Percentiles rank a stretch among this genome's conserved stretches.
phyloP scores from a whole-genome alignment of 92 coral and sea anemone species.

The Palythoa caribaeorum region DNA sequence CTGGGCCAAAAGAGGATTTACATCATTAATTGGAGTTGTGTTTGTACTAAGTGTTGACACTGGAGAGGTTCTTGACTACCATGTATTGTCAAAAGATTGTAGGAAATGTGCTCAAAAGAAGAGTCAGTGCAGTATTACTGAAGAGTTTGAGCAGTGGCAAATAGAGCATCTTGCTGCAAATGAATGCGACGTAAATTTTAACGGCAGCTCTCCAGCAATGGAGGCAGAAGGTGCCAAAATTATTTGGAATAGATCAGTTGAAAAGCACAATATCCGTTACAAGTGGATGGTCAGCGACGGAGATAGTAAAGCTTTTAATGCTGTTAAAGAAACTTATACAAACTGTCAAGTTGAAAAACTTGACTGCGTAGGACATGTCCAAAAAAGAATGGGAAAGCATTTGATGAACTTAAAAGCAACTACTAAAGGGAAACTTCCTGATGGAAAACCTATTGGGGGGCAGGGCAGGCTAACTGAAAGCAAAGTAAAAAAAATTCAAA shows the following conservation, averaged over 20 bases:
- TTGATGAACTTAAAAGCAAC: conserved; percentile 54
- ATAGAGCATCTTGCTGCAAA: conserved; percentile 1
- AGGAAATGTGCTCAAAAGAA: conserved; percentile 55
- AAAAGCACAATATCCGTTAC: conserved; percentile 60
- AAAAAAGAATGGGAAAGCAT: conserved; percentile 70
- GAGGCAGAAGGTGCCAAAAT: conserved; percentile 67
- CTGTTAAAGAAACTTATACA: conserved; percentile 54
- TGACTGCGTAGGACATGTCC: conserved; percentile 70
- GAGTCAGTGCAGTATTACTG: conserved; percentile 28
- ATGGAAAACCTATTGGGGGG: conserved; percentile 65
- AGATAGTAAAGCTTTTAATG: conserved; percentile 62
- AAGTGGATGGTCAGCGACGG: conserved; percentile 72
- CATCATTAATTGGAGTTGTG: conserved; percentile 22
- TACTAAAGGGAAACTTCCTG: conserved; percentile 61
- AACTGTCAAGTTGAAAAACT: conserved; percentile 58
- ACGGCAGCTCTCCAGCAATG: conserved; percentile 66
- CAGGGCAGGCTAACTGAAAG: conserved; percentile 59
- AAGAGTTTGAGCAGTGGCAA: conserved; percentile 35
- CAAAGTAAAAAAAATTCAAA: conserved; percentile 51
- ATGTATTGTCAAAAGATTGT: conserved; percentile 54
- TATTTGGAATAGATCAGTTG: conserved; percentile 66
- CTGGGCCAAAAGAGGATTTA: conserved; percentile 38
- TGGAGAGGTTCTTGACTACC: conserved; percentile 17
- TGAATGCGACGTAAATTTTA: conserved; percentile 41
- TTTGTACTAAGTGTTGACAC: conserved; percentile 12